Evolutionary conservation across 1,140 invertebrate species (phyloP), one percentile per base, ranked within the genome.

Genomic region (Belonocnema kinseyi): DNA sequence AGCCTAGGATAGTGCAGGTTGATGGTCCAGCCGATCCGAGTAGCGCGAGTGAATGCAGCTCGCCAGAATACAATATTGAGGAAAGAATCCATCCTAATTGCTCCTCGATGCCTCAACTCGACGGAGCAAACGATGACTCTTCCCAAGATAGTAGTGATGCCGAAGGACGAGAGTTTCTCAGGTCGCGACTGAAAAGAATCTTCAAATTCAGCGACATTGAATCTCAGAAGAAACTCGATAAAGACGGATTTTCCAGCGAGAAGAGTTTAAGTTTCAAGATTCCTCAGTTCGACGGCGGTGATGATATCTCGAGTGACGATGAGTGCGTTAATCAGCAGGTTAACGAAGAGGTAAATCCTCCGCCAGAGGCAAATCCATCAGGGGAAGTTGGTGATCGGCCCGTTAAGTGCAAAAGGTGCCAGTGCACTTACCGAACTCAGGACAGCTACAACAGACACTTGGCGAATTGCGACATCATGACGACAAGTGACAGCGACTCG

Each of bases 401-500:
- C 17, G 97, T 98, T 0, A 96, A 95, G 83, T 98, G 97, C 90
- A 94, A 95, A 79, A 93, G 95, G 73, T 99, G 97, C 88, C 96
- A 96, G 83, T 95, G 96, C 83, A 96, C 96, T 4, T 99, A 98
- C 87, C 93, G 97, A 85, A 98, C 97, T 13, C 94, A 94, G 80
- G 94, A 96, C 71, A 97, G 97, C 81, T 98, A 96, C 85, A 94
- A 96, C 82, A 93, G 96, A 46, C 97, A 99, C 89, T 90, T 97
- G 58, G 91, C 93, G 13, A 94, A 93, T 19, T 98, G 97, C 88
- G 95, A 96, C 82, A 93, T 95, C 66, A 89, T 92, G 87, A 95
- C 94, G 11, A 95, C 94, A 1, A 96, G 95, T 89, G 96, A 96
- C 88, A 96, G 95, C 86, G 95, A 96, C 80, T 93, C 93, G 1